Evolutionary conservation across 2,797 vertebrate genomes (phyloP).

Genomic region (Limnodromus scolopaceus): DNA sequence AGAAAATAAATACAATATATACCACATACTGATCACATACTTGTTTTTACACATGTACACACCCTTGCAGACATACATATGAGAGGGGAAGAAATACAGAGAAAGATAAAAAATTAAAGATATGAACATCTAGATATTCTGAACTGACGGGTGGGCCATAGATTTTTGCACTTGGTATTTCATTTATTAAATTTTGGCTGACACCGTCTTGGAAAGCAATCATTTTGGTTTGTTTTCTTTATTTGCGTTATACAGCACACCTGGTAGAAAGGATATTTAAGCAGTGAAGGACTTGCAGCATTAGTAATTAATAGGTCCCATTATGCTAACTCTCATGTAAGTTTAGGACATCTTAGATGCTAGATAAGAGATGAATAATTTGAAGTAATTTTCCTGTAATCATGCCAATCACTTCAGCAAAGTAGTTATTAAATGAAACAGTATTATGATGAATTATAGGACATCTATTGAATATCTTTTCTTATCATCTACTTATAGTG

Average conservation of each 20-base stretch:
- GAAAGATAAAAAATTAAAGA: background rate
- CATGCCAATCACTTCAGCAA: slow-evolving; percentile 88
- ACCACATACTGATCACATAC: background rate
- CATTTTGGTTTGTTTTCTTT: slow-evolving; percentile 71
- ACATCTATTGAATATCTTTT: slow-evolving; percentile 84
- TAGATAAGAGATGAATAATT: slow-evolving; percentile 87
- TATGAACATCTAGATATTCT: background rate
- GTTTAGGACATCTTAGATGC: slow-evolving; percentile 85
- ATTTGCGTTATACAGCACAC: slow-evolving; percentile 77
- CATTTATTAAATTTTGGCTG: slow-evolving; percentile 68
- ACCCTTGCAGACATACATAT: background rate
- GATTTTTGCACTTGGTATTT: slow-evolving; percentile 53
- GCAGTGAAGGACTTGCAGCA: slow-evolving; percentile 80
- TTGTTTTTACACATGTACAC: background rate
- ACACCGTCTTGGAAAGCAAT: slow-evolving; percentile 55
- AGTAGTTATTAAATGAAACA: slow-evolving; percentile 87
- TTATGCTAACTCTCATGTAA: slow-evolving; percentile 83
- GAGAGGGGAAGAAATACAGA: background rate
- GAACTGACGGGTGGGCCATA: background rate
- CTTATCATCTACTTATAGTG: slow-evolving; percentile 77
- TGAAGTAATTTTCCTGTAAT: slow-evolving; percentile 88
- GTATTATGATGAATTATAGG: slow-evolving; percentile 86
- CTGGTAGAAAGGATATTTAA: slow-evolving; percentile 72
- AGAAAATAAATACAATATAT: background rate
- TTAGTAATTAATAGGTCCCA: slow-evolving; percentile 84